Evolutionary conservation across 2,888 invertebrate genomes (phyloP), one percentile per base, ranked within the genome.

Genomic region (Stenolophus ochropezus): DNA sequence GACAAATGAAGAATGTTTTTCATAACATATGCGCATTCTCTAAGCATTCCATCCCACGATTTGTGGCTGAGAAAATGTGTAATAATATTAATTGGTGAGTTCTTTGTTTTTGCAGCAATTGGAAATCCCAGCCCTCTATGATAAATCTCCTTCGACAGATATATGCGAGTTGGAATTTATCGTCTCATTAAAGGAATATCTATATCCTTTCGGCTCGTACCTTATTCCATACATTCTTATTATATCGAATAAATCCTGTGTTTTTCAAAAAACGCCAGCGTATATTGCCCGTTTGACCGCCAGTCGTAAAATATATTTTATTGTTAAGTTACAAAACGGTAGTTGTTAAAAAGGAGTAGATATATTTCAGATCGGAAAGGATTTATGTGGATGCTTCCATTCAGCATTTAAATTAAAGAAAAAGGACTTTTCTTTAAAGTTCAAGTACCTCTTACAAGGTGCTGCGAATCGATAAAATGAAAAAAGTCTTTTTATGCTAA

Each of bases 281-380:
- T 42, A 69, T 69, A 69, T 69, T 69, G 65, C 33, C 65, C 33
- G 65, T 25, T 14, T n/a, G 23, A 73, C 47, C 18, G 23, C 49
- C 16, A 73, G 56, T 73, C 80, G 23, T 80, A 73, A 71, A 80
- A 80, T 80, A 80, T 80, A 80, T 80, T 73, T 80, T 80, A 80
- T 80, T 80, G 53, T 79, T 20, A 58, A 80, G 42, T 80, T 73
- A 73, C 73, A 56, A 80, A 56, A 80, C 53, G 69, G 47, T 11
- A 78, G 69, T 73, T 80, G 80, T 80, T 80, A 80, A 80, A 80
- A 80, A 80, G 80, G 51, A 71, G 51, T 80, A 27, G 73, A 56
- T 80, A 80, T 80, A 56, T 80, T 56, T 73, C 71, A 73, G 42
- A 71, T 80, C 80, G 42, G n/a, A 42, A n/a, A 21, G 20, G 42